Evolutionary conservation across 2,888 invertebrate species (phyloP), one percentile per base, ranked within the genome.

Genomic region (Mythimna vitellina): DNA sequence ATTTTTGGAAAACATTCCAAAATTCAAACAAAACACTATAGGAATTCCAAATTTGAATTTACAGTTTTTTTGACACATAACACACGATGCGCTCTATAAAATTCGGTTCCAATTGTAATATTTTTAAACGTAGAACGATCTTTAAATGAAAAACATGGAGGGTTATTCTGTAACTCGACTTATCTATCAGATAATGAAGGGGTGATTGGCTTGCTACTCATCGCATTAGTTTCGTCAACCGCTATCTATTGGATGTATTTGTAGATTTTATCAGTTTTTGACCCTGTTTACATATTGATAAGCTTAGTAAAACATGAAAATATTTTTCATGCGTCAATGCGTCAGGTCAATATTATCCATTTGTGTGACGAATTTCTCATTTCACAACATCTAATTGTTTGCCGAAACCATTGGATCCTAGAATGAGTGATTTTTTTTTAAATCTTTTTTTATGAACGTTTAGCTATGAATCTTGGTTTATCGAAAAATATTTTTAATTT

Each of bases 41-140:
- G 4, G n/a, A n/a, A 25, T 46, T 42, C 42, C 1, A 64, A 51
- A n/a, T 7, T 49, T 7, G 61, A 54, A 46, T 20, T n/a, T 29
- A 51, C 7, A 14, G 12, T 42, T 8, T 35, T 49, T 35, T 69
- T 73, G 58, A 67, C 70, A 70, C 73, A 65, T 25, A 62, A 32
- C 53, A 65, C 62, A 58, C 79, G 58, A 49, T 68, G 64, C 74
- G 58, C 72, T 65, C 57, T 35, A 58, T 49, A 61, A 81, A 76
- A 76, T 84, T 84, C 61, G 81, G 79, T 46, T 6, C 61, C 70
- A 61, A 78, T 75, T 83, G 67, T 61, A 72, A 62, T 65, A 72
- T 65, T 65, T 0, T 58, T 57, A 46, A 72, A 75, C 54, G 25
- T 22, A 25, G 38, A 56, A 1, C 69, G 57, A 70, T 66, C 51